Conservation (phyloP, 2,888 invertebrate species). For the Biston betularia region DNA sequence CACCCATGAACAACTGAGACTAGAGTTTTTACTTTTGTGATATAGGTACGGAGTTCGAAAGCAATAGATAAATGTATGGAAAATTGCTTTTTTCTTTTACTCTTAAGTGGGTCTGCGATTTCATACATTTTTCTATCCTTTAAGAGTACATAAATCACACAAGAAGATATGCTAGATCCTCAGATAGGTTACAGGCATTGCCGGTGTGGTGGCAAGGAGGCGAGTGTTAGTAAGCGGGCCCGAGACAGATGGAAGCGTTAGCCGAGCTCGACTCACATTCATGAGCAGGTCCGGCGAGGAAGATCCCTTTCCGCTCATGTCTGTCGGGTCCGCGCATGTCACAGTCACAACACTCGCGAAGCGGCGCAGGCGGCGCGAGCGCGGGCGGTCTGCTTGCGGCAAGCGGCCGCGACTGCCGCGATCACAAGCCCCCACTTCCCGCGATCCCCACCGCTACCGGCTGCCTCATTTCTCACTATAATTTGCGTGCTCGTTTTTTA, state of each 20-base stretch:
- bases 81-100: no score
- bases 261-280: constrained; percentile 78
- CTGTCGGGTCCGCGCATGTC: constrained; percentile 72
- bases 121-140: no score
- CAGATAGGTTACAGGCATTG: no score
- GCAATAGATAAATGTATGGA: no score
- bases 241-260: constrained; percentile 32
- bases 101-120: no score
- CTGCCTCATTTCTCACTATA: constrained; percentile 86
- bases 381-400: constrained; percentile 80
- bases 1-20: no score
- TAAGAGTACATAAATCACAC: no score
- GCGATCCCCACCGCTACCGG: constrained; percentile 84
- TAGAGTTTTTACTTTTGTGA: no score
- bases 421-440: constrained; percentile 71
- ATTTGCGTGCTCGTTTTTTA: constrained; percentile 87
- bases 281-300: constrained; percentile 85
- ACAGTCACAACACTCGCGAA: constrained; percentile 80
- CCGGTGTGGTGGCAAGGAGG: neutral
- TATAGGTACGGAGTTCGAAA: no score
- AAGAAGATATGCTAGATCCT: no score
- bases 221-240: constrained; percentile 7
- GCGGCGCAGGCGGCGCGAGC: constrained; percentile 72
- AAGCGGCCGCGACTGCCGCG: constrained; percentile 80
- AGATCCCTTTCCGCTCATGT: constrained; percentile 82